Evolutionary conservation across 2,113 vertebrate genomes (phyloP), one percentile per base, ranked within the genome.

Genomic region (Mus spicilegus): DNA sequence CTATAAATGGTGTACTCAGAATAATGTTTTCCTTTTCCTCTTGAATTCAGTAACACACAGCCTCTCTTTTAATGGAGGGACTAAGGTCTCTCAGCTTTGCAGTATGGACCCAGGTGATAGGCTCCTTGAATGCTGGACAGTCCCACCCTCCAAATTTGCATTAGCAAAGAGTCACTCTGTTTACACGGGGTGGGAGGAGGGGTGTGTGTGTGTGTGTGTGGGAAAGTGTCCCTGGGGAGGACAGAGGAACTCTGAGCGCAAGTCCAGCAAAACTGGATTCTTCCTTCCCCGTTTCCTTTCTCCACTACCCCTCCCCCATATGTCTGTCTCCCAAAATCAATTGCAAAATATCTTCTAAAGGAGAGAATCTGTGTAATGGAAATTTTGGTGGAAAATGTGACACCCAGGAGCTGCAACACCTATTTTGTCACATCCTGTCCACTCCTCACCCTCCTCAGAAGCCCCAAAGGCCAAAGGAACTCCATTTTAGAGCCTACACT

Each of bases 1-100:
- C 89, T 91, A 87, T 96, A 96, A 96, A 95, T 80, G 96, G 80
- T 61, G 92, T 73, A 51, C 87, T 94, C 90, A 80, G 90, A 80
- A 30, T 9, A 78, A n/a, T 61, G 72, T 77, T 93, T 93, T 91
- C 51, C 69, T 77, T 89, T 75, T 81, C 49, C 91, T 42, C 94
- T 94, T 63, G 33, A 42, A 73, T 86, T 97, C 87, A 78, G 22
- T 61, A 91, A 75, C 51, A 86, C 24, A 65, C 42, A 81, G 33
- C 54, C 51, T 92, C 49, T 28, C 26, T 92, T 95, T 70, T 61
- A 87, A 73, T 58, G 42, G 88, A 70, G 75, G 81, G 90, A 36
- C 49, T n/a, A 67, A 84, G 42, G 17, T 46, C 5, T 81, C 49
- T 81, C 49, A 84, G 22, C n/a, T 42, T 24, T n/a, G 33, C 20